Percentiles rank a stretch among this genome's conserved stretches.
Evolutionary conservation across 2,113 vertebrate species (phyloP).

Genomic region (Ptychochromis oligacanthus): DNA sequence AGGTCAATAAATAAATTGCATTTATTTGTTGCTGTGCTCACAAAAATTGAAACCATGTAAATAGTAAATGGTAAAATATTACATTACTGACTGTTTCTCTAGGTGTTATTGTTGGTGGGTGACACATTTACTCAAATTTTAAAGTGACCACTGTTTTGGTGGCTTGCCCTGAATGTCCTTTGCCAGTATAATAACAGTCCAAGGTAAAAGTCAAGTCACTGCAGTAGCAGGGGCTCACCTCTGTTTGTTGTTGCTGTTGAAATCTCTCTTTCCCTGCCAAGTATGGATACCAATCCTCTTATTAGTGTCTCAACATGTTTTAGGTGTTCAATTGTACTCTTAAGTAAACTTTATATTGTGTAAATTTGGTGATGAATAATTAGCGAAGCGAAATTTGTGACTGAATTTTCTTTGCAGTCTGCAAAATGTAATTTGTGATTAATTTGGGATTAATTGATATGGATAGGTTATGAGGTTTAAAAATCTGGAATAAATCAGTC

Average conservation of each 20-base stretch:
- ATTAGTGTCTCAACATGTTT: too few relatives aligned
- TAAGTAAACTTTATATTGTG: too few relatives aligned
- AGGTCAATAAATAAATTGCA: neutral
- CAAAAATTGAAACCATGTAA: neutral
- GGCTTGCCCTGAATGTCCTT: neutral
- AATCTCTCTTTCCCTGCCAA: neutral
- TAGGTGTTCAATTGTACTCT: too few relatives aligned
- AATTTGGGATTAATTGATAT: too few relatives aligned
- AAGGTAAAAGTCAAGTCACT: constrained; percentile 1
- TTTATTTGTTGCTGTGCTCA: neutral
- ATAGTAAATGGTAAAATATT: neutral
- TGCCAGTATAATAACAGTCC: neutral
- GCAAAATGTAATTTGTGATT: neutral
- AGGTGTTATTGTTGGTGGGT: neutral
- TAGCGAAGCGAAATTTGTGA: too few relatives aligned
- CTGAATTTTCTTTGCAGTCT: neutral
- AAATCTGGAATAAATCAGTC: neutral
- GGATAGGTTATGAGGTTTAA: neutral
- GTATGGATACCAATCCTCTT: too few relatives aligned
- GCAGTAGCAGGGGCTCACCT: neutral
- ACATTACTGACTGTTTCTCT: neutral
- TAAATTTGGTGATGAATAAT: too few relatives aligned
- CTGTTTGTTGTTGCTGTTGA: neutral
- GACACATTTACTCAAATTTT: neutral
- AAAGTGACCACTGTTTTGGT: neutral